Base-by-base conservation (phyloP, 2,888 invertebrate species). In the Chymomyza caudatula region DNA sequence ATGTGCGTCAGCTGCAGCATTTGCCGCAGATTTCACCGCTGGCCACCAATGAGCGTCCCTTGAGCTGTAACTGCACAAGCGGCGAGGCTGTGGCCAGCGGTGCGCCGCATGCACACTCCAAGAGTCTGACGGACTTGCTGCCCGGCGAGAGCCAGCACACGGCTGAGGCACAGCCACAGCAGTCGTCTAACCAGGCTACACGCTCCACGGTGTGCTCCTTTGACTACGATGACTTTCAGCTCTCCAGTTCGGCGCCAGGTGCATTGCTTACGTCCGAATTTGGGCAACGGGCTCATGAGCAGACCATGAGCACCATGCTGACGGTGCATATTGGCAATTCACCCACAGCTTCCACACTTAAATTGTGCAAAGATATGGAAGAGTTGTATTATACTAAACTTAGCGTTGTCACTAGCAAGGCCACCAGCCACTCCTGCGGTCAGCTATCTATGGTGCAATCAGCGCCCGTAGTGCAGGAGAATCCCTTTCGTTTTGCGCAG, bases 1-100 rank as follows among this genome's bases (percentile, higher is more conserved):
- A 81, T 60, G 75, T 88, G 56, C 76, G 69, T 8, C 69, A 75
- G 53, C 19, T 69, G 61, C 67, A 73, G 23, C 73, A 82, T 77
- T 89, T 89, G 82, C 89, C 91, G 70, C 90, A 91, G 86, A 92
- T 92, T 88, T 92, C 92, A n/a, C 89, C 89, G 13, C 25, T 88
- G 61, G 89, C 90, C 57, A 91, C 90, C 55, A 91, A 90, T 65
- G 91, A 91, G 76, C 87, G 89, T 4, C 91, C 90, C 0, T 62
- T 91, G 11, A 89, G 89, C 15, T 90, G 89, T 63, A 89, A 87
- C 23, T 89, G 89, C 67, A 81, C 69, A 13, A 67, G 74, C 58
- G 69, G 67, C 57, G 67, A 63, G 62, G 22, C 60, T 59, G 6
- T 64, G 59, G 3, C 59, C 66, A 0, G 23, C 56, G 15, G 52